These are phyloP conservation scores for Sabatieria punctata DNA, from an alignment of 2,888 invertebrate species.

Conservation along the genomic window DNA sequence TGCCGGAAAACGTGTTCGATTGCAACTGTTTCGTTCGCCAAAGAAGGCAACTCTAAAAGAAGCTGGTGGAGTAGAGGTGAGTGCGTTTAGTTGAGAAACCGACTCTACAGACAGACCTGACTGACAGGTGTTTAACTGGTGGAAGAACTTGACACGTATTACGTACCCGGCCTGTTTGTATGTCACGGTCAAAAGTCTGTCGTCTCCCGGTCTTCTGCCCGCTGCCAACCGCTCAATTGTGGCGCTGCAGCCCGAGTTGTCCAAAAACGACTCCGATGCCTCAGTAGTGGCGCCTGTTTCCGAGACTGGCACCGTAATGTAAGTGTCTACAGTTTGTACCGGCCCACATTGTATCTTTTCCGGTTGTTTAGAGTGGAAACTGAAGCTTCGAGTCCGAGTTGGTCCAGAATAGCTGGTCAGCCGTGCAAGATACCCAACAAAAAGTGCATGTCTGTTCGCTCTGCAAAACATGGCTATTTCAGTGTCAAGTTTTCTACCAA, in stretches of 20 bases:
- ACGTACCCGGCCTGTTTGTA: background rate
- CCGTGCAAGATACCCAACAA: slow-evolving; percentile 1
- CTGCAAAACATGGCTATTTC: background rate
- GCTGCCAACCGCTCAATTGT: background rate
- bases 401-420: background rate
- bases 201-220: background rate
- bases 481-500: background rate
- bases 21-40: background rate
- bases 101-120: too few relatives aligned
- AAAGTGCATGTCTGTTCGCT: background rate
- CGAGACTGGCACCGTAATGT: background rate
- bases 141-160: background rate
- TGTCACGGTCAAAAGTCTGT: background rate
- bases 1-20: too few relatives aligned
- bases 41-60: too few relatives aligned
- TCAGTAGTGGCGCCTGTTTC: background rate
- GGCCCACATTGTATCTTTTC: background rate
- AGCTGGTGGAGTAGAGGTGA: too few relatives aligned
- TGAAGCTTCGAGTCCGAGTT: background rate
- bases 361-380: background rate
- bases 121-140: background rate
- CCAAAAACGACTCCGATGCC: background rate
- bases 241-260: background rate
- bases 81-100: too few relatives aligned
- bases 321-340: background rate